Conservation (phyloP, 2,113 vertebrate species). For the Ploceus nigricollis region DNA sequence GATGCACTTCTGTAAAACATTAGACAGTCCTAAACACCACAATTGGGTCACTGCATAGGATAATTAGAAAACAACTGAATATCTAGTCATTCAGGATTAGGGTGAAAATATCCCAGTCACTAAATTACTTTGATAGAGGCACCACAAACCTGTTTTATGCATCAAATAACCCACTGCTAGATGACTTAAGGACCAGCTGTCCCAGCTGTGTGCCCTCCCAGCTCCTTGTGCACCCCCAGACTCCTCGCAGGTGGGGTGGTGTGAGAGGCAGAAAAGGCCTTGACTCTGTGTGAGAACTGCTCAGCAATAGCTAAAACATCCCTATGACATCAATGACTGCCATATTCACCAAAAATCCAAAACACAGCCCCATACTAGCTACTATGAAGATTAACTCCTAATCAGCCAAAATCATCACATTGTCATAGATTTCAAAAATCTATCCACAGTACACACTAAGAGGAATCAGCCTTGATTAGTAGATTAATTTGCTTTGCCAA, state of each 20-base stretch:
- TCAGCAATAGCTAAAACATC: background rate
- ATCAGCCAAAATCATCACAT: background rate
- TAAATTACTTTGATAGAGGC: background rate
- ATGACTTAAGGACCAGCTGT: background rate
- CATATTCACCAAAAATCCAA: background rate
- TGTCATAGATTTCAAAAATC: background rate
- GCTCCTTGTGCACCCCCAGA: background rate
- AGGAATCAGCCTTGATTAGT: background rate
- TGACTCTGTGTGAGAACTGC: background rate
- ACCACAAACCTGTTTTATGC: background rate
- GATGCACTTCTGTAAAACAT: background rate
- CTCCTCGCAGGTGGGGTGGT: rapidly evolving
- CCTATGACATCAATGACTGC: background rate
- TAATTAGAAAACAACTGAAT: background rate
- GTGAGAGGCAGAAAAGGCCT: background rate
- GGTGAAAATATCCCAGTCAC: background rate
- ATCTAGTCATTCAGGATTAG: background rate
- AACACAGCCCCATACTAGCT: background rate
- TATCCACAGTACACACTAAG: background rate
- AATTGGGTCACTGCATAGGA: background rate
- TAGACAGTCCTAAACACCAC: background rate
- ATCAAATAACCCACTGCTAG: background rate
- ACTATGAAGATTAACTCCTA: background rate
- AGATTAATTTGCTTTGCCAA: background rate
- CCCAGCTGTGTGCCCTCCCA: background rate